A percentile compares a stretch with the other conserved stretches of the same genome.
These are phyloP conservation scores for Platichthys flesus DNA, from an alignment of 2,113 vertebrate genomes.

Conservation along the genomic window DNA sequence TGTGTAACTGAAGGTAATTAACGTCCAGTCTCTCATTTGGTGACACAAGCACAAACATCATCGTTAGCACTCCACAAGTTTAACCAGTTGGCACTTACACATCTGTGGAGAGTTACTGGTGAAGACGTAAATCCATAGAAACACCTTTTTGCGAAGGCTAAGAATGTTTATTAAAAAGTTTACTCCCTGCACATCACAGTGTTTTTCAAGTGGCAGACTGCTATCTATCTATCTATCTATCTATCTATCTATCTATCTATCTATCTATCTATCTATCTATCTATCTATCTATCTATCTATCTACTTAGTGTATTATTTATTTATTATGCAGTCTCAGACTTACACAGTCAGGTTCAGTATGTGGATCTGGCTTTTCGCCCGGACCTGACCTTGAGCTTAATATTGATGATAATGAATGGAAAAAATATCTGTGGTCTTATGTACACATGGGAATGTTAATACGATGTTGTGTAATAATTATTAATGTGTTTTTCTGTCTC, in stretches of 20 bases:
- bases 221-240: no score
- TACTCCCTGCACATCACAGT: no score
- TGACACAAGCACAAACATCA: constrained; percentile 8
- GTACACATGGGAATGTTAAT: background rate
- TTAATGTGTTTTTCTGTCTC: background rate
- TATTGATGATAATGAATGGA: background rate
- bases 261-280: no score
- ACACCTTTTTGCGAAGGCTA: no score
- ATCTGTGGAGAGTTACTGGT: background rate
- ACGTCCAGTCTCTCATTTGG: constrained; percentile 21
- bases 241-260: no score
- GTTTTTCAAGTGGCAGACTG: no score
- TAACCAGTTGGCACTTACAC: background rate
- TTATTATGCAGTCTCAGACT: no score
- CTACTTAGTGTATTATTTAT: no score
- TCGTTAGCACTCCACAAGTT: background rate
- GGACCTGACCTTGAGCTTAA: background rate
- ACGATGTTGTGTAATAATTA: background rate
- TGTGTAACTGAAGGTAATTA: constrained; percentile 58
- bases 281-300: no score
- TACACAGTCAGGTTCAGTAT: no score
- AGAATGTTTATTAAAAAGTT: no score
- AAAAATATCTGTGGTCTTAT: background rate
- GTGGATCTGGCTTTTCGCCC: background rate
- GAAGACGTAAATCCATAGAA: no score